phyloP scores from a whole-genome alignment of 2,888 invertebrate species.

The Siphonodentalium dalli region DNA sequence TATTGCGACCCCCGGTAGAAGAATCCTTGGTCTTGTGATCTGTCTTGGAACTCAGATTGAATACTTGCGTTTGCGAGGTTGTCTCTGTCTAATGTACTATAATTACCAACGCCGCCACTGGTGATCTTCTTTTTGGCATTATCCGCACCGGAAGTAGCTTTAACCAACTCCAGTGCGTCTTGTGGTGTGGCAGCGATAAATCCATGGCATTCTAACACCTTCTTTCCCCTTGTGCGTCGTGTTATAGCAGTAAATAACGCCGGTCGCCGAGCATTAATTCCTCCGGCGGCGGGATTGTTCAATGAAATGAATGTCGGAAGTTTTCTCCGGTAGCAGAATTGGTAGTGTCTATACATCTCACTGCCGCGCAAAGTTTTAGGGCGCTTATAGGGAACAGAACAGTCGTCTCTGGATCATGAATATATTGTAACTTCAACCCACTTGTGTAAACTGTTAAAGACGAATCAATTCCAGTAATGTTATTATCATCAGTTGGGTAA shows the following conservation, averaged over 20 bases:
- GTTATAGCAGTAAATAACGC: conserved; percentile 63
- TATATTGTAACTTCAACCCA: conserved; percentile 90
- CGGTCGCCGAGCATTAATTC: conserved; percentile 46
- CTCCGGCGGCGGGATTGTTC: conserved; percentile 48
- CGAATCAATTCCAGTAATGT: conserved; percentile 69
- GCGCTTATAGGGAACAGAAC: conserved; percentile 61
- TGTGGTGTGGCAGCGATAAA: conserved; percentile 75
- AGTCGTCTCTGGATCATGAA: conserved; percentile 65
- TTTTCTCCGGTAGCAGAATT: conserved; percentile 43
- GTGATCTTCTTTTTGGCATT: conserved; percentile 20
- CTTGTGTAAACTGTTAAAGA: conserved; percentile 98
- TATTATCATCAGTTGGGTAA: conserved; percentile 47
- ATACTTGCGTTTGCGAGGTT: no score
- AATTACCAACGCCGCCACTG: conserved; percentile 14
- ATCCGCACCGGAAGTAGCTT: conserved; percentile 70
- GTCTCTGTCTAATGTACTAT: not conserved
- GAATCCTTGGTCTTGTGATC: not conserved
- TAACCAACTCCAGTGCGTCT: conserved; percentile 95
- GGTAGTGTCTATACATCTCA: conserved; percentile 49
- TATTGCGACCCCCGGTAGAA: no score
- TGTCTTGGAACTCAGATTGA: not conserved
- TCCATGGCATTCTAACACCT: conserved; percentile 62
- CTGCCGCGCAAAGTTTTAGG: conserved; percentile 61
- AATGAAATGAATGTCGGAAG: conserved; percentile 56
- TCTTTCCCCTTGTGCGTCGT: conserved; percentile 56